These are phyloP conservation scores for Leptinotarsa defecta DNA, from an alignment of 1,140 invertebrate species.

Conservation along the genomic window DNA sequence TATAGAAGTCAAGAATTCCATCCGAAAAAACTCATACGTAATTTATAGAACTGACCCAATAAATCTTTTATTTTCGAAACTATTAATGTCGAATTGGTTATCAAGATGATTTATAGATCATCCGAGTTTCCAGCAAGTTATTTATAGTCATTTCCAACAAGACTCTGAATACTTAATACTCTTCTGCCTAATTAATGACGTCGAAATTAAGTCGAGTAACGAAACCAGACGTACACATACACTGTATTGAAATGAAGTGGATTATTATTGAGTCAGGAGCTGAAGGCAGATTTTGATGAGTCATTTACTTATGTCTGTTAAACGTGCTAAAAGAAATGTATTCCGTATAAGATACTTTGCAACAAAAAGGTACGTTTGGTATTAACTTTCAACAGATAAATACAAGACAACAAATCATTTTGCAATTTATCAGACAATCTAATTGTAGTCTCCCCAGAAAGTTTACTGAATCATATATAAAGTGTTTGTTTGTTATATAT, in stretches of 20 bases:
- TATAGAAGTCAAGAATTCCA: too few species aligned
- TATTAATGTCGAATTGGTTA: conserved; percentile 3
- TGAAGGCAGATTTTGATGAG: too few species aligned
- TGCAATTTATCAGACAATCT: too few species aligned
- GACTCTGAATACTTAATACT: conserved; percentile 3
- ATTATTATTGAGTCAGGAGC: background rate
- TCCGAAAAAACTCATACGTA: background rate
- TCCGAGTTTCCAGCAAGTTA: background rate
- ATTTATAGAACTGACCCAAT: background rate
- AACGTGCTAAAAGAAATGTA: too few species aligned
- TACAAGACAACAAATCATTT: too few species aligned
- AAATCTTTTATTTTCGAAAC: conserved; percentile 1
- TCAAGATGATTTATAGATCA: conserved; percentile 1
- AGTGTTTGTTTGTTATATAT: too few species aligned
- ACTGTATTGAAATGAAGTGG: background rate
- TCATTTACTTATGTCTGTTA: too few species aligned
- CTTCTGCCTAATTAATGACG: background rate
- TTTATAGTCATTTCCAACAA: background rate
- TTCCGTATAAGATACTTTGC: too few species aligned
- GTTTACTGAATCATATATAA: too few species aligned
- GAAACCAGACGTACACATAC: background rate
- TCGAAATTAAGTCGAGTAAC: background rate
- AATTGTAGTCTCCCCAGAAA: too few species aligned
- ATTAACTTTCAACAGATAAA: too few species aligned
- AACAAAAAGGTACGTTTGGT: too few species aligned